phyloP scores from a whole-genome alignment of 2,888 invertebrate species.

The Stegophylla sp. region DNA sequence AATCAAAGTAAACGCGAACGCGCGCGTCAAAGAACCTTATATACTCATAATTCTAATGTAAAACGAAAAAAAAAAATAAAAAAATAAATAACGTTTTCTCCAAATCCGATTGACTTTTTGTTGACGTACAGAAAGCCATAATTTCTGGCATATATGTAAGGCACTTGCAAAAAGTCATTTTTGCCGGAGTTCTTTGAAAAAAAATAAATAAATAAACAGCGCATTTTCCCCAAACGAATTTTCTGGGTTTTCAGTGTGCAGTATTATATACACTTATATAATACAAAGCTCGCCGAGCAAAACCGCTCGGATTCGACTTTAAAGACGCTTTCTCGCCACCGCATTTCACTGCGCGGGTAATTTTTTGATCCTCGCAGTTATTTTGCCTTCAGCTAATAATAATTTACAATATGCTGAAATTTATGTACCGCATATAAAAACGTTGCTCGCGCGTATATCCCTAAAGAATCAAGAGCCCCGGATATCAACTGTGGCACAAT shows the following conservation, averaged over 20 bases:
- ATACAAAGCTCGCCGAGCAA: not conserved
- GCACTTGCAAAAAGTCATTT: conserved; percentile 8
- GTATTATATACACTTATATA: not conserved
- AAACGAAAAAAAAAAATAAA: not conserved
- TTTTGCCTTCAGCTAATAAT: conserved; percentile 16
- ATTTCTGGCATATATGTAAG: not conserved
- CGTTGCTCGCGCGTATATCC: not conserved
- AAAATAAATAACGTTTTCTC: not conserved
- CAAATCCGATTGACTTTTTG: conserved; percentile 10
- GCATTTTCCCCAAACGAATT: not conserved
- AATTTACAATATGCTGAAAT: conserved; percentile 40
- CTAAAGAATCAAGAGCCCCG: conserved; percentile 21
- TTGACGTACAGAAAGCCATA: not conserved
- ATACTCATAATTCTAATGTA: not conserved
- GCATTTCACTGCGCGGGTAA: not conserved
- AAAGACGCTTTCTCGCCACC: not conserved
- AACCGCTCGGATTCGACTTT: not conserved
- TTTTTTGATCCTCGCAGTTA: conserved; percentile 14
- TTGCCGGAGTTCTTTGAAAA: conserved; percentile 12
- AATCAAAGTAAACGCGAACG: conserved; percentile 26
- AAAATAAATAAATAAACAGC: conserved; percentile 23
- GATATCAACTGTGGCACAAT: conserved; percentile 32
- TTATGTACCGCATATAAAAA: conserved; percentile 31
- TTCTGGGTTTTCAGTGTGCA: not conserved
- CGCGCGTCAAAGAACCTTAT: conserved; percentile 4